Conservation (phyloP, 2,888 invertebrate genomes). For the Agrenia bidenticulata region DNA sequence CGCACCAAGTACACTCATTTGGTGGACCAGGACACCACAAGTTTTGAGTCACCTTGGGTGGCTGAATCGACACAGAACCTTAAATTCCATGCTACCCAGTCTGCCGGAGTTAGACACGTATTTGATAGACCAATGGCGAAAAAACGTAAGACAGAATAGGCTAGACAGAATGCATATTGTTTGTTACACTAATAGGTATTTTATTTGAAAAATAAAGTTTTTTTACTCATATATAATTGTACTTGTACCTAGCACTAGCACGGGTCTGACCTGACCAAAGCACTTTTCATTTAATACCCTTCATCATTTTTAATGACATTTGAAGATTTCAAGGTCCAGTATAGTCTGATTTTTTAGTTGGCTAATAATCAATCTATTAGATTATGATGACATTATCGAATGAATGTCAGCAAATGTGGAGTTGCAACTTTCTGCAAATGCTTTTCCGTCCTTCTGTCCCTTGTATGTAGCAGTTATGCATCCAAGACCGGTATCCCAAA, state of each 20-base stretch:
- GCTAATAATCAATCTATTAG: background rate
- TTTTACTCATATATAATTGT: background rate
- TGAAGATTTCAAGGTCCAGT: background rate
- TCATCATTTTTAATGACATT: too few species aligned
- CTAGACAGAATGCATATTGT: background rate
- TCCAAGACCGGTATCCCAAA: conserved; percentile 78
- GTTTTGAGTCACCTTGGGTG: conserved; percentile 96
- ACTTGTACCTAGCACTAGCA: background rate
- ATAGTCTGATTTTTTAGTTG: background rate
- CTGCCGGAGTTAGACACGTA: conserved; percentile 88
- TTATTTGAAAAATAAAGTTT: conserved; percentile 4
- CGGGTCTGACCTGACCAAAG: background rate
- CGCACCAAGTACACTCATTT: conserved; percentile 98
- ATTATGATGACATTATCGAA: conserved; percentile 54
- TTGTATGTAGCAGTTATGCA: conserved; percentile 80
- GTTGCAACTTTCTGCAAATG: conserved; percentile 70
- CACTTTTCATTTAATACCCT: too few species aligned
- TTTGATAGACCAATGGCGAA: conserved; percentile 83
- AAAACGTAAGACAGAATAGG: conserved; percentile 56
- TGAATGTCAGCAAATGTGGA: conserved; percentile 72
- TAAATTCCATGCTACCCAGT: conserved; percentile 81
- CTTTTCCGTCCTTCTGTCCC: conserved; percentile 67
- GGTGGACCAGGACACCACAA: conserved; percentile 98
- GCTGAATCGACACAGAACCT: conserved; percentile 84
- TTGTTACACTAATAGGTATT: background rate